phyloP scores from a whole-genome alignment of 1,140 invertebrate genomes.

The Radopholus similis region DNA sequence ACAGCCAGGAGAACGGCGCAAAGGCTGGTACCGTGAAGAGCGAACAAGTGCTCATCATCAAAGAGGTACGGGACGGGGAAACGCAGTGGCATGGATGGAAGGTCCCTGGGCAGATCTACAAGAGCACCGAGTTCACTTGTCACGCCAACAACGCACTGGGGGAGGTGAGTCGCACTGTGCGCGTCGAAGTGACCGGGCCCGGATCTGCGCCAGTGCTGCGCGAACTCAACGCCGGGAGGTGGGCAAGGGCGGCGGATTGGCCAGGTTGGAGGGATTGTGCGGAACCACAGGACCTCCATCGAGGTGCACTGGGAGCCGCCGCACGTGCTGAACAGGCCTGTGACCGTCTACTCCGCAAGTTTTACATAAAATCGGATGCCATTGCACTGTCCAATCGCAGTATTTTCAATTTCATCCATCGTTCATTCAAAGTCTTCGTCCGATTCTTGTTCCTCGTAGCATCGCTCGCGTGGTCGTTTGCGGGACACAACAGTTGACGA shows the following conservation, averaged over 20 bases:
- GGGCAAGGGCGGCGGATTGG: neutral
- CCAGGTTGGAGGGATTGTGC: neutral
- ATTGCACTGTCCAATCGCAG: no score
- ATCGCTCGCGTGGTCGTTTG: no score
- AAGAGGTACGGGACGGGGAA: conserved; percentile 20
- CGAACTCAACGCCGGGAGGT: conserved; percentile 38
- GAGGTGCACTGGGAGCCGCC: conserved; percentile 55
- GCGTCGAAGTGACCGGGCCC: conserved; percentile 48
- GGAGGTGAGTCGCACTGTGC: conserved; percentile 36
- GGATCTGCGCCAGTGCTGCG: conserved; percentile 51
- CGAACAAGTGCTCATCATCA: conserved; percentile 46
- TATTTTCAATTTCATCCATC: no score
- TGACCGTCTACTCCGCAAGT: conserved; percentile 55
- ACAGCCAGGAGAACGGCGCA: conserved; percentile 17
- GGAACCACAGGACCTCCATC: conserved; percentile 41
- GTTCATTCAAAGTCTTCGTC: no score
- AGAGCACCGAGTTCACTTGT: conserved; percentile 56
- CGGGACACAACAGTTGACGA: no score
- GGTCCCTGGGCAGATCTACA: conserved; percentile 41
- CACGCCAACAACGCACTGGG: conserved; percentile 48
- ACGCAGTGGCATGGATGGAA: neutral
- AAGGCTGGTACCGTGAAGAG: conserved; percentile 33
- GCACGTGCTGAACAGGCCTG: conserved; percentile 53
- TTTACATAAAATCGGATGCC: no score
- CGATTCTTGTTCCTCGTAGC: no score